These are phyloP conservation scores for Macropodus opercularis DNA, from an alignment of 2,797 vertebrate species.

Conservation along the genomic window DNA sequence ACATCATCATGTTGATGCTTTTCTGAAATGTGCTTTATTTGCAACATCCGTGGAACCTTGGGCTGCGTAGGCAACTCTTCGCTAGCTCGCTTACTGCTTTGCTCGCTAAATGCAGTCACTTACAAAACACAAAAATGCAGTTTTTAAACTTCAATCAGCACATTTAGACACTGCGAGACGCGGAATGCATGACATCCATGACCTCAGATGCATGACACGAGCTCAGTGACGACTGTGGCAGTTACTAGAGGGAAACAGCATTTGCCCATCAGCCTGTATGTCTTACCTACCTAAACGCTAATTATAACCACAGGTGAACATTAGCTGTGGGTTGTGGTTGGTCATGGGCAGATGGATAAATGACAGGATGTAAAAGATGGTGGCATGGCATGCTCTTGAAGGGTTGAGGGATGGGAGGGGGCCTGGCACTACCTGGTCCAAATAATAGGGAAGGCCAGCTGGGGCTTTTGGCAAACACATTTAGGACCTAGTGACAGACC, in stretches of 20 bases:
- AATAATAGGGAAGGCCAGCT: constrained; percentile 70
- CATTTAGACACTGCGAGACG: constrained; percentile 41
- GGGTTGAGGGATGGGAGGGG: constrained; percentile 57
- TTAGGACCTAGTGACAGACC: constrained; percentile 69
- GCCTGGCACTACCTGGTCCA: constrained; percentile 66
- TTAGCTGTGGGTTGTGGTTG: constrained; percentile 50
- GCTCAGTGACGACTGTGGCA: constrained; percentile 4
- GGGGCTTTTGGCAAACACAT: constrained; percentile 75
- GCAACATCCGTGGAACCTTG: constrained; percentile 18
- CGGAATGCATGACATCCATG: constrained; percentile 18
- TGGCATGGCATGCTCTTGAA: constrained; percentile 50
- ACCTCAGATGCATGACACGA: constrained; percentile 20
- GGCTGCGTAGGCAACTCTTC: constrained; percentile 52
- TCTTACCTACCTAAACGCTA: constrained; percentile 2
- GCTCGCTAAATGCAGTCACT: constrained; percentile 34
- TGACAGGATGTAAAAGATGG: constrained; percentile 55
- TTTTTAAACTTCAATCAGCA: constrained; percentile 52
- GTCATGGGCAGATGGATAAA: constrained; percentile 39
- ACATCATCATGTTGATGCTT: constrained; percentile 10
- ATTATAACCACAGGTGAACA: constrained; percentile 5
- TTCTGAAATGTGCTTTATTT: constrained; percentile 41
- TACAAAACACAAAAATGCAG: constrained; percentile 46
- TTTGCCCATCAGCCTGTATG: not conserved
- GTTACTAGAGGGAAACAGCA: not conserved
- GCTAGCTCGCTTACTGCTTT: constrained; percentile 37